Evolutionary conservation across 2,797 vertebrate genomes (phyloP), one percentile per base, ranked within the genome.

Genomic region (Ciconia nigra): DNA sequence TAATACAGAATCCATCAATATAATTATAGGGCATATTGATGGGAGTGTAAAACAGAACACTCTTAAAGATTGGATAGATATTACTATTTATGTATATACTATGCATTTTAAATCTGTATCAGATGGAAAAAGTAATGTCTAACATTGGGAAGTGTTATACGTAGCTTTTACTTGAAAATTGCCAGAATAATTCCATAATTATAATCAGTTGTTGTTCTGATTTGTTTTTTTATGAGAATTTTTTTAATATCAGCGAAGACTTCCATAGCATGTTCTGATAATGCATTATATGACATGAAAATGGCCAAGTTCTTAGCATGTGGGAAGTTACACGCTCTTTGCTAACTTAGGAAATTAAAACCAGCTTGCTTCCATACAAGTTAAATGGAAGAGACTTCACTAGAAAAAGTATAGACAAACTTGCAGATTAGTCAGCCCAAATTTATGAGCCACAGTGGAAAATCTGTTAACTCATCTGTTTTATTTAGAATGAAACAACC

Each of bases 121-220:
- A 96, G 95, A 97, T 97, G 96, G 94, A 70, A 95, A 92, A 94
- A 95, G 41, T 96, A 94, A 88, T 90, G 72, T 96, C 83, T 96
- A 89, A 93, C 85, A 82, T 93, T 91, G 78, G 63, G 87, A 96
- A 76, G 58, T 80, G 47, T 74, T 95, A 54, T 84, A 81, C 3
- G 2, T 89, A 87, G 46, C 37, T 92, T 89, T 87, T 88, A 81
- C 63, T 73, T 93, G 66, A 88, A 96, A 95, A 69, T 51, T 83
- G 42, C 37, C 42, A 74, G 83, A 86, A 90, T 10, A 82, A 78
- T 83, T 92, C 71, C 14, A 2, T 65, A 35, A 84, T 73, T 91
- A n/a, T 61, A 80, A 63, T 89, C 51, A 55, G 55, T 62, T 26
- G 78, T 70, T 87, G 15, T 70, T 91, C 67, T 85, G 55, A 57